Percentiles rank a stretch among this genome's conserved stretches.
phyloP scores from a whole-genome alignment of 1,140 invertebrate species.

The Ceratitis capitata region DNA sequence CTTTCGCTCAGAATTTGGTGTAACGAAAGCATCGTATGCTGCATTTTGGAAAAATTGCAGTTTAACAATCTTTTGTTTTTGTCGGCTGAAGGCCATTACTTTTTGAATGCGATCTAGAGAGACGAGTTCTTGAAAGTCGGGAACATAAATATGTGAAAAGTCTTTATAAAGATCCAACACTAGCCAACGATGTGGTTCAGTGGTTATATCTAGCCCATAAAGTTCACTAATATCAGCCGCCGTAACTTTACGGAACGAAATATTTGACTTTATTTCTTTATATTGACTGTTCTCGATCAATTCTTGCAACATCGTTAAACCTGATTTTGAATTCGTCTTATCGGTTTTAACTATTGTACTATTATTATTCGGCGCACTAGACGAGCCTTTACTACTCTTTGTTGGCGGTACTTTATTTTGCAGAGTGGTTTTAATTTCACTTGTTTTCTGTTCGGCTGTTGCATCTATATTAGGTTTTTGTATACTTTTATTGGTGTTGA shows the following conservation, averaged over 20 bases:
- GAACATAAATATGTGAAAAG: slow-evolving; percentile 63
- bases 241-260: slow-evolving; percentile 55
- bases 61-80: slow-evolving; percentile 56
- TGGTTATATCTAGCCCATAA: slow-evolving; percentile 48
- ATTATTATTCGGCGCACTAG: background rate
- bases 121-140: slow-evolving; percentile 54
- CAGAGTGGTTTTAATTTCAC: background rate
- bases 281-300: slow-evolving; percentile 42
- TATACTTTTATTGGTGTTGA: background rate
- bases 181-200: slow-evolving; percentile 56
- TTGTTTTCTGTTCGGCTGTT: background rate
- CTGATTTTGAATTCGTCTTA: background rate
- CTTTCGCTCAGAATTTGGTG: slow-evolving; percentile 50
- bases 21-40: slow-evolving; percentile 59
- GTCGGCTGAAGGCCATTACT: slow-evolving; percentile 49
- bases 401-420: background rate
- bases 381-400: no score
- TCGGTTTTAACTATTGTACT: background rate
- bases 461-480: background rate
- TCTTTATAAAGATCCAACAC: slow-evolving; percentile 58
- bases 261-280: slow-evolving; percentile 48
- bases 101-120: slow-evolving; percentile 57
- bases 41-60: slow-evolving; percentile 54
- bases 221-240: slow-evolving; percentile 52
- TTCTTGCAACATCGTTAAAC: background rate